These are phyloP conservation scores for Tribolium castaneum DNA, from an alignment of 1,140 invertebrate species.

Conservation along the genomic window DNA sequence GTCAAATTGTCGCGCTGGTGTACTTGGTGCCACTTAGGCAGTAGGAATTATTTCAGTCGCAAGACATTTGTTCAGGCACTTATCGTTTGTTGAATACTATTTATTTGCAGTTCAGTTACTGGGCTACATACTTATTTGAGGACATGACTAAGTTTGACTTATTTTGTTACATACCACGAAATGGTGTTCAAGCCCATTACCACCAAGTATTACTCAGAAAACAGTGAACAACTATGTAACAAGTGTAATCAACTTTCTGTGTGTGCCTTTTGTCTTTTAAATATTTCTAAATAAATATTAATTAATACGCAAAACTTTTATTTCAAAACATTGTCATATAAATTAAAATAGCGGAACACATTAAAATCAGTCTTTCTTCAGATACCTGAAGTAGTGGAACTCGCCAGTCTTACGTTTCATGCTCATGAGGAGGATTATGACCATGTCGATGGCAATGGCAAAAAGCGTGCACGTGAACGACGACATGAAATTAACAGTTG, in stretches of 20 bases:
- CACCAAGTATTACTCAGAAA: constrained; percentile 33
- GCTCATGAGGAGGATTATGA: background rate
- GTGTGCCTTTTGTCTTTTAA: constrained; percentile 42
- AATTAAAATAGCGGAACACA: background rate
- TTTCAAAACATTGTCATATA: background rate
- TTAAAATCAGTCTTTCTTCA: background rate
- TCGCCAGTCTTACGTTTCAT: background rate
- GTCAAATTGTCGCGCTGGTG: too few species aligned
- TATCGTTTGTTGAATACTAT: background rate
- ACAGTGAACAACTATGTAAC: constrained; percentile 31
- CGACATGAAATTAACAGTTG: background rate
- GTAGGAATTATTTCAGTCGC: constrained; percentile 13
- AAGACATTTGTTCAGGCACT: constrained; percentile 17
- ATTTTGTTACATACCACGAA: constrained; percentile 3
- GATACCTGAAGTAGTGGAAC: background rate
- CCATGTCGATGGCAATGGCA: background rate
- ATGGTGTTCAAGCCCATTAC: constrained; percentile 31
- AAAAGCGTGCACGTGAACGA: background rate
- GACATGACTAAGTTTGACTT: background rate
- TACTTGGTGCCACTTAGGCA: too few species aligned
- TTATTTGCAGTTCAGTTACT: background rate
- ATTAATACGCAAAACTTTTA: background rate
- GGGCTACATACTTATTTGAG: background rate
- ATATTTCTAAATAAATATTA: constrained; percentile 45
- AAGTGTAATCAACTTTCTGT: constrained; percentile 42